Evolutionary conservation across 2,113 vertebrate species (phyloP), one percentile per base, ranked within the genome.

Genomic region (Hippolais icterina): DNA sequence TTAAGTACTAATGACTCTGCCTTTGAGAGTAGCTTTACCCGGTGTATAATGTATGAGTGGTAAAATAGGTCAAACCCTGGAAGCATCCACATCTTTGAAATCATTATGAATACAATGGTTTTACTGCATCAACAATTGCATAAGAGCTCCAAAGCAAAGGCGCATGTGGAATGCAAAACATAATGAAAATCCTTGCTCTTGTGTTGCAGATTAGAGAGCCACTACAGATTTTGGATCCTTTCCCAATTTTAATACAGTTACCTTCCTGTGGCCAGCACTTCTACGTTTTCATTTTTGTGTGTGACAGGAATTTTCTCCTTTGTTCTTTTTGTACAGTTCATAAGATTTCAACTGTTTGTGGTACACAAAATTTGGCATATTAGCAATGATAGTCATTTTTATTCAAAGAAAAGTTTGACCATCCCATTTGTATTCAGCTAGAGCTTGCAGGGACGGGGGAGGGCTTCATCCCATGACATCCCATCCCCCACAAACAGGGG

Each of bases 11-110:
- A 97, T 89, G 95, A 92, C 82, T 89, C 88, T 94, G 90, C 95
- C 92, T 69, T 94, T 60, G 89, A 92, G 77, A 86, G 91, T 94
- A 90, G 88, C 75, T 97, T 96, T 96, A 93, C 49, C 57, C 82
- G 28, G 95, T 95, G 82, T 89, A 96, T 94, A 97, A 97, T 92
- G 83, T 92, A 90, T 91, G 94, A 97, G 87, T 83, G 94, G 89
- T 91, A 97, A 98, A 97, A 95, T 96, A 97, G 97, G 96, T 97
- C 97, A 97, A 97, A 96, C 60, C 64, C 93, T 94, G 91, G 94
- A 94, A 97, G 83, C 89, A 93, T 92, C 83, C 90, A 95, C 74
- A 39, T 97, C 96, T 97, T 96, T 94, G 95, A 97, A 98, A 97
- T 97, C 96, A 96, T 98, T 95, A 95, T 87, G 93, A 98, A 96